Conservation (phyloP, 2,797 vertebrate species). For the Pseudopleuronectes americanus region DNA sequence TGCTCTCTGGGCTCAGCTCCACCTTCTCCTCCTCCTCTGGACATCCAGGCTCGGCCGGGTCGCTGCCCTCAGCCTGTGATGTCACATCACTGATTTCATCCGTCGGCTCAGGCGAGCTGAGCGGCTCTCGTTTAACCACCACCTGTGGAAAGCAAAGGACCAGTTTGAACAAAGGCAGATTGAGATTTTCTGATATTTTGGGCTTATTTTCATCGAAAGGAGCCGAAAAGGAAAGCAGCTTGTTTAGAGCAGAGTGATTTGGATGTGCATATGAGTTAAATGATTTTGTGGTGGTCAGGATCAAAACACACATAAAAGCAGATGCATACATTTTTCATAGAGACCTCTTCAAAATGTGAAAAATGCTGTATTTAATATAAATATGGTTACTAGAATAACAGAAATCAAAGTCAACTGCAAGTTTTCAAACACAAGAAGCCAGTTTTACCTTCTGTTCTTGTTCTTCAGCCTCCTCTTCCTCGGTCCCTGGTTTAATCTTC, state of each 20-base stretch:
- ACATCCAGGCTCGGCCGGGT: constrained; percentile 89
- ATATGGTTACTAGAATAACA: too few species aligned
- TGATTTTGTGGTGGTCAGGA: too few species aligned
- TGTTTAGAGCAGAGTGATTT: too few species aligned
- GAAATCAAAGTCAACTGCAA: too few species aligned
- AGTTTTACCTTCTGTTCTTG: constrained; percentile 79
- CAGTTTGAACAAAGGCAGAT: background rate
- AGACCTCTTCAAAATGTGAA: too few species aligned
- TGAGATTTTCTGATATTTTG: too few species aligned
- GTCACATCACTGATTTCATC: constrained; percentile 94
- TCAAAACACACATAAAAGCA: too few species aligned
- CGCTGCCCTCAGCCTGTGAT: constrained; percentile 92
- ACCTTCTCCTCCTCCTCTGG: constrained; percentile 94
- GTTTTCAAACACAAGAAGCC: background rate
- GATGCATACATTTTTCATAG: too few species aligned
- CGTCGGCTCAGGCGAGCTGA: constrained; percentile 93
- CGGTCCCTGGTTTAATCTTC: constrained; percentile 73
- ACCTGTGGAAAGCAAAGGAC: constrained; percentile 73
- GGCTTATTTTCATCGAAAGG: background rate
- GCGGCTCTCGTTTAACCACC: constrained; percentile 93
- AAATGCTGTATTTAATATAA: too few species aligned
- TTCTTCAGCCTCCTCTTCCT: constrained; percentile 84
- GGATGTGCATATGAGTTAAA: too few species aligned
- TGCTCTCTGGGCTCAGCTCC: constrained; percentile 95
- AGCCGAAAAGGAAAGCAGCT: too few species aligned